Conservation (phyloP, 2,113 vertebrate genomes). For the Carassius gibelio region DNA sequence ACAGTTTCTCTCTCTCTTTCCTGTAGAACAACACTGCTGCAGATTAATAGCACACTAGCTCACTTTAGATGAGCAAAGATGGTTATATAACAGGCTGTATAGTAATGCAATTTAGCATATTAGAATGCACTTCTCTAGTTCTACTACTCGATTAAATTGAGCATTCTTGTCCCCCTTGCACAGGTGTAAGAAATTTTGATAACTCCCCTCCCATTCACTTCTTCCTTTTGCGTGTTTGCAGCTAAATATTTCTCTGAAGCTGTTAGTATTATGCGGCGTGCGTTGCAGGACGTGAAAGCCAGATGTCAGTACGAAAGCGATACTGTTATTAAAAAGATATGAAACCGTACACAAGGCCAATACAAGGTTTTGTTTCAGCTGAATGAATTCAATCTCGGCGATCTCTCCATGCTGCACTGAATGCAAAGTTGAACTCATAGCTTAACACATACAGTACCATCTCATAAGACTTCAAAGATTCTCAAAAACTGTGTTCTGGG, state of each 20-base stretch:
- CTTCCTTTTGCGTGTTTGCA: background rate
- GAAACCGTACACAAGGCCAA: slow-evolving; percentile 22
- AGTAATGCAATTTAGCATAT: too few relatives aligned
- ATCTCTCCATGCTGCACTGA: background rate
- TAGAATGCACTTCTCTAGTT: too few relatives aligned
- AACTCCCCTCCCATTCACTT: too few relatives aligned
- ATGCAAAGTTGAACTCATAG: slow-evolving; percentile 2
- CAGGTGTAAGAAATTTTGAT: too few relatives aligned
- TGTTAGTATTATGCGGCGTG: background rate
- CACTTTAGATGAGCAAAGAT: too few relatives aligned
- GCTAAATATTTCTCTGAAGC: slow-evolving; percentile 19
- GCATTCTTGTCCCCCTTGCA: too few relatives aligned
- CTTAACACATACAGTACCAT: background rate
- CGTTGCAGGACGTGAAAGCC: background rate
- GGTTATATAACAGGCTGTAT: too few relatives aligned
- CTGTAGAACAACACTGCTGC: too few relatives aligned
- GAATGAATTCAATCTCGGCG: slow-evolving; percentile 33
- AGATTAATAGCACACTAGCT: too few relatives aligned
- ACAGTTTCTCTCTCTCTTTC: too few relatives aligned
- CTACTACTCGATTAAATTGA: too few relatives aligned
- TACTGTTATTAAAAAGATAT: slow-evolving; percentile 40
- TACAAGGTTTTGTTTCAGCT: slow-evolving; percentile 34
- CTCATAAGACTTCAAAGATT: background rate
- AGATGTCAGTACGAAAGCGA: background rate
- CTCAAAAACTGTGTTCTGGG: background rate